Base-by-base conservation (phyloP, 2,888 invertebrate genomes). In the Neocrepidodera transversa region DNA sequence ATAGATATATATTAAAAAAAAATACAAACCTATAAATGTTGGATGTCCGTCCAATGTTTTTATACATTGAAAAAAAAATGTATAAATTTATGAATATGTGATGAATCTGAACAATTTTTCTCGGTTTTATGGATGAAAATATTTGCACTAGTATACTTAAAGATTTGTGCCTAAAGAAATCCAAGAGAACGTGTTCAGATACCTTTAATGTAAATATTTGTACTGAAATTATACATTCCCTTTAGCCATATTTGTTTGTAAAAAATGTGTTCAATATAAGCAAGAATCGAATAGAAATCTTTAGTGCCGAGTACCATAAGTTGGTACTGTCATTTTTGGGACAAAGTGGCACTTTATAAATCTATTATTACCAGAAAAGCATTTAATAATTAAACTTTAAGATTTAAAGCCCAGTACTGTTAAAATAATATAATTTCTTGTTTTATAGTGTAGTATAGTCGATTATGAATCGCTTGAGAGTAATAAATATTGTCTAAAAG, bases 11-110 rank as follows among this genome's bases (percentile, higher is more conserved):
- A 36, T 11, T 14, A 36, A 36, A n/a, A n/a, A 35, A 26, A 18
- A 45, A 11, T 14, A 26, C 38, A n/a, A n/a, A n/a, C n/a, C n/a
- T n/a, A 42, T 54, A 58, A 64, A 55, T 64, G 60, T 65, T 67
- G 67, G 67, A 67, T 67, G 58, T 65, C 67, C 67, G 67, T 67
- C 67, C 67, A 62, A 67, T 61, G 48, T 60, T 57, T 60, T 47
- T 45, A 38, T 36, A 58, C 11, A 42, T 20, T 42, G 30, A 40
- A 38, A 52, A n/a, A n/a, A n/a, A 49, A 30, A 35, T 53, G 38
- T 45, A 45, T 50, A 16, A 35, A 45, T 14, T 32, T 52, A 43
- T 48, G 40, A 52, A 53, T 35, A 43, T 54, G 54, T 54, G 54
- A 54, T 54, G 45, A 20, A 30, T 45, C 54, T 54, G 51, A 52